Percentiles rank a stretch among this genome's conserved stretches.
These are phyloP conservation scores for Eupithecia vulgata DNA, from an alignment of 2,888 invertebrate genomes.

Conservation along the genomic window DNA sequence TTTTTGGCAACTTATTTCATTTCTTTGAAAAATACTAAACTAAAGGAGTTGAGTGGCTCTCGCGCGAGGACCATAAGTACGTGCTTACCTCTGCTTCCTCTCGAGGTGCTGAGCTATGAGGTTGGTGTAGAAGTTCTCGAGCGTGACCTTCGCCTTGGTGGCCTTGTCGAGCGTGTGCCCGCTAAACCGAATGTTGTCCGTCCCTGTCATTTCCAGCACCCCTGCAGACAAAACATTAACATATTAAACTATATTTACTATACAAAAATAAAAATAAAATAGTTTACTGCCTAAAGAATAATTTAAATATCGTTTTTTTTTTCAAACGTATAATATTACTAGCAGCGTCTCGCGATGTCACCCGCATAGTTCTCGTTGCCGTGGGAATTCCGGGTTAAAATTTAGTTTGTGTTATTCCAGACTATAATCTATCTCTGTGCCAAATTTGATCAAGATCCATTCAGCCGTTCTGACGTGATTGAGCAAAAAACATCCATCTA, in stretches of 20 bases:
- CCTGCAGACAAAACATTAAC: slow-evolving; percentile 73
- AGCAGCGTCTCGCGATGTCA: too few relatives aligned
- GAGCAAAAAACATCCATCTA: too few relatives aligned
- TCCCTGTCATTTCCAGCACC: slow-evolving; percentile 93
- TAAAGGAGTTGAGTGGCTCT: not conserved
- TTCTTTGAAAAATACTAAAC: too few relatives aligned
- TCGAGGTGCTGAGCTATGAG: slow-evolving; percentile 98
- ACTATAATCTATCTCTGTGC: too few relatives aligned
- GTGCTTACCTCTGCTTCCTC: slow-evolving; percentile 93
- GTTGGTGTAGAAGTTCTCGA: slow-evolving; percentile 99
- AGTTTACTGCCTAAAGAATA: not conserved
- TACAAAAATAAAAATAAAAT: not conserved
- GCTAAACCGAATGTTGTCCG: slow-evolving; percentile 95
- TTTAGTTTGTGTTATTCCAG: too few relatives aligned
- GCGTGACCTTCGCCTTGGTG: slow-evolving; percentile 98
- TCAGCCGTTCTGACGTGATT: too few relatives aligned
- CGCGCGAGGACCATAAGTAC: not conserved
- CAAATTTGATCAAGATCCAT: too few relatives aligned
- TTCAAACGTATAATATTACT: too few relatives aligned
- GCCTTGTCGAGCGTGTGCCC: slow-evolving; percentile 99
- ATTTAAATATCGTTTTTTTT: too few relatives aligned
- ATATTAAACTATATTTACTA: not conserved
- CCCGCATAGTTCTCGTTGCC: too few relatives aligned
- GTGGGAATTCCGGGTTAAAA: too few relatives aligned
- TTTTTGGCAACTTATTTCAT: too few relatives aligned